Conservation (phyloP, 1,140 invertebrate species). For the Hermatobates lingyangjiaoensis region DNA sequence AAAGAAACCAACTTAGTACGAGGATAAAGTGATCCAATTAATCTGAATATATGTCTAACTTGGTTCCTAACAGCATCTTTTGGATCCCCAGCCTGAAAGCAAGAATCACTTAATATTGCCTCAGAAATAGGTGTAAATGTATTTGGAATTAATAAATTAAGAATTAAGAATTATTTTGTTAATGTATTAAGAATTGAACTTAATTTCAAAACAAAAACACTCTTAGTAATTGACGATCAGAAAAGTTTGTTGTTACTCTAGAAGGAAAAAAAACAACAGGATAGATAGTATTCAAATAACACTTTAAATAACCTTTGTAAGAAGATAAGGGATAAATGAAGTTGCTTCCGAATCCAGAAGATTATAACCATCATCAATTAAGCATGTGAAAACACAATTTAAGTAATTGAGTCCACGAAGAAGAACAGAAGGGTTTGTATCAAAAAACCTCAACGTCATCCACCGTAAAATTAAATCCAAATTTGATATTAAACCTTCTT, state of each 20-base stretch:
- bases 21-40: conserved; percentile 69
- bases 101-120: conserved; percentile 6
- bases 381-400: conserved; percentile 54
- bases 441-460: conserved; percentile 89
- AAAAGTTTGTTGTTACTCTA: no score
- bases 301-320: no score
- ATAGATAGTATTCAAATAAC: no score
- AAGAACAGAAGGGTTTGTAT: conserved; percentile 93
- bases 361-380: conserved; percentile 62
- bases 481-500: conserved; percentile 66
- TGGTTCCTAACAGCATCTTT: conserved; percentile 85
- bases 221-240: no score
- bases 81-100: conserved; percentile 68
- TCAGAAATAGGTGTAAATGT: no score
- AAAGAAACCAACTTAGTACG: conserved; percentile 76
- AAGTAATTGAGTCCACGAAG: conserved; percentile 88
- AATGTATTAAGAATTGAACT: no score
- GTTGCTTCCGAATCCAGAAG: conserved; percentile 79
- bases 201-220: no score
- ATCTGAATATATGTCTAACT: conserved; percentile 67
- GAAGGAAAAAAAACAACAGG: no score
- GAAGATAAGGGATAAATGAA: conserved; percentile 84
- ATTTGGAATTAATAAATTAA: no score
- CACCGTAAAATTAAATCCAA: conserved; percentile 91
- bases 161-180: no score